These are phyloP conservation scores for Eristalis intricaria DNA, from an alignment of 2,888 invertebrate genomes.

Conservation along the genomic window DNA sequence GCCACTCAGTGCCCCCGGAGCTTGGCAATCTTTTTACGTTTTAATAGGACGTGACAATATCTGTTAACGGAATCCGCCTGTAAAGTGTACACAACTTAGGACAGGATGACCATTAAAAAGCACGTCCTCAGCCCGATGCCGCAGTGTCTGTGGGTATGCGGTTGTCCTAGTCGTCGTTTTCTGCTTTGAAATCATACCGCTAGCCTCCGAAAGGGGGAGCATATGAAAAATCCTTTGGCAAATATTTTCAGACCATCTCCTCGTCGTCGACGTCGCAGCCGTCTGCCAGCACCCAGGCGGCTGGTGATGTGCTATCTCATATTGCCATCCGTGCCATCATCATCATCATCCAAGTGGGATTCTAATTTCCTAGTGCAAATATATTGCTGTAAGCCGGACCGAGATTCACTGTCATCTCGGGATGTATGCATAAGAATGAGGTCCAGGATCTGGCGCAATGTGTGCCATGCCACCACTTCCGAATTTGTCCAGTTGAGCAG, in stretches of 20 bases:
- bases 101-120: constrained; percentile 68
- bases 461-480: constrained; percentile 27
- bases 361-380: constrained; percentile 53
- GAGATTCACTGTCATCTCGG: constrained; percentile 22
- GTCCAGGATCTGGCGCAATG: constrained; percentile 20
- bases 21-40: constrained; percentile 63
- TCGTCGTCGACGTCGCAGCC: not conserved
- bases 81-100: constrained; percentile 69
- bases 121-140: constrained; percentile 53
- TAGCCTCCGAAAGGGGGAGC: not conserved
- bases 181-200: constrained; percentile 36
- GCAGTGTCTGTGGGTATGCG: constrained; percentile 33
- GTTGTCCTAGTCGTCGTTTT: constrained; percentile 8
- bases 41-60: constrained; percentile 72
- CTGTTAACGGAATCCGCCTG: constrained; percentile 65
- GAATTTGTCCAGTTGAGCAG: constrained; percentile 37
- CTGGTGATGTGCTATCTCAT: constrained; percentile 22
- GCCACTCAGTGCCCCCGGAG: not conserved
- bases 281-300: not conserved
- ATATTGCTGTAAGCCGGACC: constrained; percentile 17
- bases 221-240: constrained; percentile 31
- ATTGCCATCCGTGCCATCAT: constrained; percentile 19
- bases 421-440: constrained; percentile 33
- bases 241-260: constrained; percentile 58
- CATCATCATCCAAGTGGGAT: constrained; percentile 30